These are phyloP conservation scores for Sebastes steindachneri DNA, from an alignment of 2,797 vertebrate genomes.

Conservation along the genomic window DNA sequence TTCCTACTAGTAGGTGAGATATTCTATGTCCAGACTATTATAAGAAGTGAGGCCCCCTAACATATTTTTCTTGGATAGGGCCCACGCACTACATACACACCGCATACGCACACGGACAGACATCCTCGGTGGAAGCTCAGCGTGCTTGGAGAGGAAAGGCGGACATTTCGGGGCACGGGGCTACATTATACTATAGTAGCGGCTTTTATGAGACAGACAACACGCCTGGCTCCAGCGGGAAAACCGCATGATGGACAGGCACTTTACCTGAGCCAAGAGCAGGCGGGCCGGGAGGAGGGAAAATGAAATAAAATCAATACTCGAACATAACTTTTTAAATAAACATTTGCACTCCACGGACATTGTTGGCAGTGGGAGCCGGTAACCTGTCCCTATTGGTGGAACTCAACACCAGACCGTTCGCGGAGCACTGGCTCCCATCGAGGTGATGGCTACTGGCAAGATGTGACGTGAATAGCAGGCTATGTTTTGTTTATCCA, in stretches of 20 bases:
- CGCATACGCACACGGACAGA: slow-evolving; percentile 27
- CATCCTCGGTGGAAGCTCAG: slow-evolving; percentile 60
- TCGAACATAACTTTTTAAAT: slow-evolving; percentile 86
- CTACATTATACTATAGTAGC: slow-evolving; percentile 74
- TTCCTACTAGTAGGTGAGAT: slow-evolving; percentile 74
- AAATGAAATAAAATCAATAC: slow-evolving; percentile 86
- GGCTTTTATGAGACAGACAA: slow-evolving; percentile 69
- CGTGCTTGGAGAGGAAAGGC: slow-evolving; percentile 51
- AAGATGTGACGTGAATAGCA: slow-evolving; percentile 76
- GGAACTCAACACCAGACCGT: slow-evolving; percentile 77
- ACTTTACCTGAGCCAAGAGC: slow-evolving; percentile 62
- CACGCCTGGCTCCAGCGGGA: slow-evolving; percentile 58
- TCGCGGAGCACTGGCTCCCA: slow-evolving; percentile 72
- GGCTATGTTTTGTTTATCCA: slow-evolving; percentile 76
- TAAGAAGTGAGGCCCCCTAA: slow-evolving; percentile 68
- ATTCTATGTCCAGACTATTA: slow-evolving; percentile 75
- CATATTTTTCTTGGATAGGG: slow-evolving; percentile 81
- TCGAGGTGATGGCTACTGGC: slow-evolving; percentile 82
- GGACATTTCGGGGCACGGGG: slow-evolving; percentile 55
- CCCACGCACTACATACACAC: slow-evolving; percentile 45
- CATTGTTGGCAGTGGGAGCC: slow-evolving; percentile 79
- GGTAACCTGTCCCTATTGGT: slow-evolving; percentile 81
- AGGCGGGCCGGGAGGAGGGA: slow-evolving; percentile 56
- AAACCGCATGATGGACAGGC: slow-evolving; percentile 71
- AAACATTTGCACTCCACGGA: slow-evolving; percentile 85